Conservation (phyloP, 2,113 vertebrate species). For the Ascaphus truei region DNA sequence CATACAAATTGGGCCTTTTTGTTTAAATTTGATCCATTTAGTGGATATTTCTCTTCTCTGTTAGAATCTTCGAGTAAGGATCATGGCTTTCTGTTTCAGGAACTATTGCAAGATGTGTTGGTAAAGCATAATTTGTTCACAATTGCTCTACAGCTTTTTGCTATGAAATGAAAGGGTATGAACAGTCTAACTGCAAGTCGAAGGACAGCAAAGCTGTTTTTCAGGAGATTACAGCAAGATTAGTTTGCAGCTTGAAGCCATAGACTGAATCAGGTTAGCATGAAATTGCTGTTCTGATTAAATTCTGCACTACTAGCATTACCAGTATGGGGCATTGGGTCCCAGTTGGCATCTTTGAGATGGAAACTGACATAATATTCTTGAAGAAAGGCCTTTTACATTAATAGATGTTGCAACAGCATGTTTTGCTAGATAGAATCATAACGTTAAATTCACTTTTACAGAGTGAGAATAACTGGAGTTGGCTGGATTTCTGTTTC, state of each 20-base stretch:
- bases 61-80: too few relatives aligned
- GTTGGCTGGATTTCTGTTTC: background rate
- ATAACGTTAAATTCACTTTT: background rate
- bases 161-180: background rate
- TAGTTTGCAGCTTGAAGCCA: constrained; percentile 7
- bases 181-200: background rate
- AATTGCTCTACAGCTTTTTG: background rate
- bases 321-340: background rate
- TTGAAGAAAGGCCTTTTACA: background rate
- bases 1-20: too few relatives aligned
- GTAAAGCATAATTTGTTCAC: background rate
- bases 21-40: too few relatives aligned
- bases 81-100: too few relatives aligned
- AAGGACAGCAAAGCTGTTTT: background rate
- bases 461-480: background rate
- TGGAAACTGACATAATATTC: constrained; percentile 1
- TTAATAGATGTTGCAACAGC: background rate
- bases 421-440: background rate
- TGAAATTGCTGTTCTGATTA: constrained; percentile 33
- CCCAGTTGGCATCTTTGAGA: background rate
- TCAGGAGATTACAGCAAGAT: constrained; percentile 11
- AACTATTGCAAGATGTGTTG: background rate
- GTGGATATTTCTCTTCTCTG: too few relatives aligned
- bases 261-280: constrained; percentile 28
- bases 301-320: constrained; percentile 4